Conservation (phyloP, 2,797 vertebrate species). For the Melanotaenia parkinsoni region DNA sequence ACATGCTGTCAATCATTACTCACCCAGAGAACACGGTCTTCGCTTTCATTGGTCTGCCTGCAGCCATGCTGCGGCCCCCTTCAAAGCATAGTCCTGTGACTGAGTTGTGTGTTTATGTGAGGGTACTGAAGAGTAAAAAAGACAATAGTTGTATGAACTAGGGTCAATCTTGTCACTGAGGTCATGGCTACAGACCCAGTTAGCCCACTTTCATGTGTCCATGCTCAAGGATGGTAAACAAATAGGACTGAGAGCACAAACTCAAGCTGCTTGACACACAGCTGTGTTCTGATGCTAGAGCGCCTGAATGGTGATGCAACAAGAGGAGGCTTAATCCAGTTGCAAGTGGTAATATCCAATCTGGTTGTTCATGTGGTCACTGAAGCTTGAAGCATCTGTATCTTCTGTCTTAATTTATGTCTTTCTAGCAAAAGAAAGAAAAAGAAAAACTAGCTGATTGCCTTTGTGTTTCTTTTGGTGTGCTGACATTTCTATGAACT, state of each 20-base stretch:
- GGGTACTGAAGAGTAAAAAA: constrained; percentile 8
- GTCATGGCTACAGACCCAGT: constrained; percentile 54
- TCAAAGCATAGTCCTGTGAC: constrained; percentile 64
- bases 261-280: constrained; percentile 7
- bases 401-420: not conserved
- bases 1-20: constrained; percentile 80
- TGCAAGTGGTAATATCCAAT: constrained; percentile 9
- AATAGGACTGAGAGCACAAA: constrained; percentile 25
- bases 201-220: constrained; percentile 58
- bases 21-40: constrained; percentile 54
- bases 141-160: constrained; percentile 27
- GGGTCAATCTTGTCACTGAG: constrained; percentile 31
- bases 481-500: not conserved
- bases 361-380: not conserved
- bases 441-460: not conserved
- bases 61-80: constrained; percentile 41
- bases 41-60: constrained; percentile 40
- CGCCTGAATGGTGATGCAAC: constrained; percentile 25
- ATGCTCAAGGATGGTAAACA: constrained; percentile 65
- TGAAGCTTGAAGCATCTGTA: not conserved
- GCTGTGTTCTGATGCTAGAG: constrained; percentile 42
- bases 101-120: constrained; percentile 9
- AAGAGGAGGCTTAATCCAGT: constrained; percentile 6
- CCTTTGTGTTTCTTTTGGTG: not conserved
- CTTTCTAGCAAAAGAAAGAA: not conserved